Evolutionary conservation across 2,797 vertebrate genomes (phyloP), one percentile per base, ranked within the genome.

Genomic region (Naso thynnoides): DNA sequence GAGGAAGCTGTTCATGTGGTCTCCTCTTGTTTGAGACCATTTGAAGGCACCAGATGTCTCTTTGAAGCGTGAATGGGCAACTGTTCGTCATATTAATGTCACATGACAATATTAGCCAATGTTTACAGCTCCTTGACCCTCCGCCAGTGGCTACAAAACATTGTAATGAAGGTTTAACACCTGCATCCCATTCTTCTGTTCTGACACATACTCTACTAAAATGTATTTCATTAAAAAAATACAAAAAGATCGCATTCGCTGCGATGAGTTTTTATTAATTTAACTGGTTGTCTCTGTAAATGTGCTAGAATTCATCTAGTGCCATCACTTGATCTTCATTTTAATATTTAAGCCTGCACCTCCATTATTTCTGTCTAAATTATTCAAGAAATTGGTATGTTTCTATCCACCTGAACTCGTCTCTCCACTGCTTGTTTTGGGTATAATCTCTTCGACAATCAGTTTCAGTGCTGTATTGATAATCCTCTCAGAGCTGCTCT

Each of bases 401-500:
- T 75, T 83, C 53, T 42, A 55, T 62, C n/a, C 47, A 33, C 55
- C 8, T 8, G 1, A 31, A 24, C 44, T 81, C 38, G 29, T 67
- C 53, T 73, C 49, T 64, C 18, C 23, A 54, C 18, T 62, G 26
- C 64, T 62, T 74, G 45, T 59, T 77, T 66, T 59, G 6, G 49
- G 9, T 59, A 21, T 66, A 58, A 71, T 82, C 67, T 71, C 45
- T 66, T 11, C 60, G 70, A 82, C 57, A 69, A 68, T 76, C 57
- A 45, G 48, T 63, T 75, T 82, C 62, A 60, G 41, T 29, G 29
- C 59, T 66, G 55, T 61, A 65, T 61, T 47, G 53, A 59, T 71
- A 75, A 78, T 81, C 72, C 67, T 72, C 75, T 74, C 48, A 77
- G 60, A 79, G 49, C 52, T 70, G 26, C 36, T 55, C 56, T 68